These are phyloP conservation scores for Diachrysia chrysitis DNA, from an alignment of 2,888 invertebrate genomes.

Conservation along the genomic window DNA sequence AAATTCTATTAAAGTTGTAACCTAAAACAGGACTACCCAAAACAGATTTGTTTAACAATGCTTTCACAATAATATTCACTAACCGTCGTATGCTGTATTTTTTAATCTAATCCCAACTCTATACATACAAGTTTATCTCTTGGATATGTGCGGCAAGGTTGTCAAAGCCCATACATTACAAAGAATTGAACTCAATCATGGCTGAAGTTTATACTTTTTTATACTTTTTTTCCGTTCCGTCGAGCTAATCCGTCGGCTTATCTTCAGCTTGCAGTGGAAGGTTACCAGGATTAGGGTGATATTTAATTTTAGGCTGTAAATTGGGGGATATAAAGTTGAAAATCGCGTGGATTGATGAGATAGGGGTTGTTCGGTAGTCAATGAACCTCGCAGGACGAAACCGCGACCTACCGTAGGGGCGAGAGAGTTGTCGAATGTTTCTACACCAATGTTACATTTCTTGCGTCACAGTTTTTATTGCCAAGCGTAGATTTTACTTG, in stretches of 20 bases:
- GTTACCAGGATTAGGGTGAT: constrained; percentile 61
- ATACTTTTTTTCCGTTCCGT: constrained; percentile 78
- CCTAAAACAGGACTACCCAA: no score
- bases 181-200: constrained; percentile 75
- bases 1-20: no score
- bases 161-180: constrained; percentile 62
- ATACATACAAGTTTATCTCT: constrained; percentile 43
- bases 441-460: constrained; percentile 50
- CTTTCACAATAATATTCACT: constrained; percentile 22
- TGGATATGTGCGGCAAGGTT: constrained; percentile 48
- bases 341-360: constrained; percentile 55
- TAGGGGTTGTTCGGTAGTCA: constrained; percentile 76
- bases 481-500: constrained; percentile 2
- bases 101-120: constrained; percentile 51
- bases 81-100: neutral
- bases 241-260: constrained; percentile 85
- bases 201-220: constrained; percentile 75
- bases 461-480: constrained; percentile 40
- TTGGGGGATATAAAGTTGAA: constrained; percentile 46
- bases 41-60: constrained; percentile 12
- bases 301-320: constrained; percentile 54
- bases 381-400: constrained; percentile 79
- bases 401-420: constrained; percentile 86
- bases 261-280: constrained; percentile 81
- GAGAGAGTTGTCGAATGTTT: constrained; percentile 69